Conservation (phyloP, 1,140 invertebrate genomes). For the Drosophila carrolli region DNA sequence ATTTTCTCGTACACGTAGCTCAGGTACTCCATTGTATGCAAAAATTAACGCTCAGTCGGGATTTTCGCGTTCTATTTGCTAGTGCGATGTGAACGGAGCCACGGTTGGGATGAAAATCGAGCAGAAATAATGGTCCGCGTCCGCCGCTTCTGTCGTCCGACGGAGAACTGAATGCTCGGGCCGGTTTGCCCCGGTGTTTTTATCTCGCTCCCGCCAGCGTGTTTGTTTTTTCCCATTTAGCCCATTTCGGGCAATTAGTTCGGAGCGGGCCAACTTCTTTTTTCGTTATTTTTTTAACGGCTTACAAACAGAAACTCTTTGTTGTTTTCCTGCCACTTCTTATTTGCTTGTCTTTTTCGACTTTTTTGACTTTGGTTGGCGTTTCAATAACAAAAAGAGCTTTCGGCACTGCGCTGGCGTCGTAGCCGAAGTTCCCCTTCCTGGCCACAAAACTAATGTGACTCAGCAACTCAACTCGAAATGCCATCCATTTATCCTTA, state of each 20-base stretch:
- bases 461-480: constrained; percentile 12
- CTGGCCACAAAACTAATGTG: neutral
- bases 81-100: neutral
- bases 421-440: neutral
- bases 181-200: constrained; percentile 59
- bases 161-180: constrained; percentile 51
- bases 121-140: constrained; percentile 19
- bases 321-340: constrained; percentile 15
- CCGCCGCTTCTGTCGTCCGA: constrained; percentile 56
- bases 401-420: constrained; percentile 10
- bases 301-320: constrained; percentile 6
- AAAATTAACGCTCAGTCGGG: constrained; percentile 35
- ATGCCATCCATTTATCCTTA: constrained; percentile 23
- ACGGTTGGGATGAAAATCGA: neutral
- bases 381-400: constrained; percentile 28
- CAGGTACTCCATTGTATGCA: constrained; percentile 78
- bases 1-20: constrained; percentile 70
- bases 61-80: constrained; percentile 42
- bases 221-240: constrained; percentile 40
- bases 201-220: constrained; percentile 38
- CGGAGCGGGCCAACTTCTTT: constrained; percentile 25
- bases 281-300: neutral
- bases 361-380: constrained; percentile 56
- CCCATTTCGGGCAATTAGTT: constrained; percentile 53
- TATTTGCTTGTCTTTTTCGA: constrained; percentile 25